A percentile compares a stretch with the other conserved stretches of the same genome.
Conservation (phyloP, 2,888 invertebrate genomes). For the Neuroscelio doddi region DNA sequence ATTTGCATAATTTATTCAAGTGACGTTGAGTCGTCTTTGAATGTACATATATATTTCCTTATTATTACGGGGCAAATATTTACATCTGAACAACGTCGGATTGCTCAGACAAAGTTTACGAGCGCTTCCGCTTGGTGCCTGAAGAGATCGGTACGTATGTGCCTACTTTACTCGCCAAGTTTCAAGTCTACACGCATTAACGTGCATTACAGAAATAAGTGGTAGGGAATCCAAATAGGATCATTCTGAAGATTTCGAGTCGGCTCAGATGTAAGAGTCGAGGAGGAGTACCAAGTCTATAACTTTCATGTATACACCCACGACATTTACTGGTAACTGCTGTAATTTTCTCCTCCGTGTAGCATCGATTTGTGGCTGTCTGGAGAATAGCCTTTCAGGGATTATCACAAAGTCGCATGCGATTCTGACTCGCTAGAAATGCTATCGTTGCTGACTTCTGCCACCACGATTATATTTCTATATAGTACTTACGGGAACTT, state of each 20-base stretch:
- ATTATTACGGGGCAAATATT: too few species aligned
- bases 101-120: neutral
- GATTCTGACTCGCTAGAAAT: constrained; percentile 16
- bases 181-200: neutral
- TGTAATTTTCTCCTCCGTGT: constrained; percentile 7
- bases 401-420: constrained; percentile 20
- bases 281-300: too few species aligned
- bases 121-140: neutral
- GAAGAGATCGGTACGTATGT: neutral
- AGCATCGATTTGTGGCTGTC: constrained; percentile 19
- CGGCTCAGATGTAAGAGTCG: too few species aligned
- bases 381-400: constrained; percentile 25
- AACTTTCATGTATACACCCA: constrained; percentile 23
- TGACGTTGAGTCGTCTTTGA: neutral
- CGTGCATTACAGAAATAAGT: neutral
- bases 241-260: neutral
- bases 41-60: neutral
- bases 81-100: neutral
- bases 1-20: neutral
- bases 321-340: constrained; percentile 12
- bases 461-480: constrained; percentile 15
- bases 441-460: constrained; percentile 7
- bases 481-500: constrained; percentile 12
- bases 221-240: neutral
- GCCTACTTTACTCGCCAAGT: neutral